Base-by-base conservation (phyloP, 2,113 vertebrate genomes). In the Odontesthes bonariensis region DNA sequence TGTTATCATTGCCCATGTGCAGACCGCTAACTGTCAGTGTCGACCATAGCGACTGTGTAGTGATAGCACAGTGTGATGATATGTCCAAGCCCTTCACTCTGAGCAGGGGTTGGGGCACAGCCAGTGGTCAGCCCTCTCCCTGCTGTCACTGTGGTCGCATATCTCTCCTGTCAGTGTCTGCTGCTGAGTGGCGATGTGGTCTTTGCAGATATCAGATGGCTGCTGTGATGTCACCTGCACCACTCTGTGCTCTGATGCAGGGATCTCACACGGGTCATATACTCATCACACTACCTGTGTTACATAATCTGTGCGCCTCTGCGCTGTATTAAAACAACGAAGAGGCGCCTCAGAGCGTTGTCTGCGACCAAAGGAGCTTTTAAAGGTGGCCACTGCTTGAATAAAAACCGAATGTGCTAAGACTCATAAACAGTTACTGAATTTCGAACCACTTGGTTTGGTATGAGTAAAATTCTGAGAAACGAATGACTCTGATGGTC, bases 211-310 rank as follows among this genome's bases (percentile, higher is more conserved):
- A 69, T 31, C 22, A 46, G 17, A 51, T 42, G 12, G n/a, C 58
- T 44, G 60, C 66, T 74, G 1, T 65, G 8, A 73, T 66, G 33
- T 60, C 31, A 77, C 66, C 63, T 77, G 53, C 12, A 38, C 47
- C 33, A 23, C 23, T 16, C 23, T 70, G 61, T 58, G 22, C 56
- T 77, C 44, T 57, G n/a, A 53, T 20, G 56, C 38, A 63, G 27
- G 17, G 53, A 17, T 67, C 55, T 44, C 35, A 55, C 47, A 54
- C 20, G 20, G 42, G 20, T 22, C 72, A 52, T 22, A 31, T 3
- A 27, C 56, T 80, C 42, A 20, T 32, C 58, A 86, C 77, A 76
- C 74, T 76, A 85, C 68, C 52, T 52, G 62, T 58, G 65, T 76
- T 47, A 10, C 56, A 57, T 8, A 9, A 58, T 42, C 19, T 38